These are phyloP conservation scores for Plebejus anna DNA, from an alignment of 2,888 invertebrate species.

Conservation along the genomic window DNA sequence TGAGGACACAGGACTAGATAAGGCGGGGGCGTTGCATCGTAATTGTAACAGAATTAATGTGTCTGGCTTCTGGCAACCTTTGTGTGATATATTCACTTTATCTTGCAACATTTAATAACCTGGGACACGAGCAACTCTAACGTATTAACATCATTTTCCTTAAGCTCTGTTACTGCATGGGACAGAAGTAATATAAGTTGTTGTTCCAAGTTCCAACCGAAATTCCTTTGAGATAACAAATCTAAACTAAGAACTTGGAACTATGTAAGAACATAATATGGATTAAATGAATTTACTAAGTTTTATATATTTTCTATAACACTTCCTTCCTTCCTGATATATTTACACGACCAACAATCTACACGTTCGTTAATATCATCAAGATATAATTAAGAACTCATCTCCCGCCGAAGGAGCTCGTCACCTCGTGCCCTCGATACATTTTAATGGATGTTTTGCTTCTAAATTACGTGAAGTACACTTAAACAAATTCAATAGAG, in stretches of 20 bases:
- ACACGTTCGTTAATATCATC: slow-evolving; percentile 9
- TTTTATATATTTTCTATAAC: neutral
- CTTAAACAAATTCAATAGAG: neutral
- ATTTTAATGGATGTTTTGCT: neutral
- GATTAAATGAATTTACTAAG: neutral
- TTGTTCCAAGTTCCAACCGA: neutral
- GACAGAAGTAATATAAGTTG: neutral
- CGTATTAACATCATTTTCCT: neutral
- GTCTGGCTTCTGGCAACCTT: slow-evolving; percentile 40
- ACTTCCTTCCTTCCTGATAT: neutral
- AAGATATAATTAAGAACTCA: neutral
- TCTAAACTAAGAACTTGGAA: neutral
- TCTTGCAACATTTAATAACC: neutral
- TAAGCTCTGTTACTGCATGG: neutral
- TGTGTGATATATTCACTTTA: slow-evolving; percentile 15
- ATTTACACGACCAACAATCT: neutral
- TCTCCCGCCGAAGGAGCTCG: slow-evolving; percentile 10
- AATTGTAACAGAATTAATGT: slow-evolving; percentile 46
- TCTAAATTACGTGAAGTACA: neutral
- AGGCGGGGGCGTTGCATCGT: slow-evolving; percentile 36
- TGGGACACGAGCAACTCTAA: neutral
- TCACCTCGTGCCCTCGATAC: slow-evolving; percentile 23
- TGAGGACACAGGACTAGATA: slow-evolving; percentile 21
- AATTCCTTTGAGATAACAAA: neutral
- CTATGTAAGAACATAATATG: neutral